Conservation (phyloP, 2,888 invertebrate genomes). For the Latheticus oryzae region DNA sequence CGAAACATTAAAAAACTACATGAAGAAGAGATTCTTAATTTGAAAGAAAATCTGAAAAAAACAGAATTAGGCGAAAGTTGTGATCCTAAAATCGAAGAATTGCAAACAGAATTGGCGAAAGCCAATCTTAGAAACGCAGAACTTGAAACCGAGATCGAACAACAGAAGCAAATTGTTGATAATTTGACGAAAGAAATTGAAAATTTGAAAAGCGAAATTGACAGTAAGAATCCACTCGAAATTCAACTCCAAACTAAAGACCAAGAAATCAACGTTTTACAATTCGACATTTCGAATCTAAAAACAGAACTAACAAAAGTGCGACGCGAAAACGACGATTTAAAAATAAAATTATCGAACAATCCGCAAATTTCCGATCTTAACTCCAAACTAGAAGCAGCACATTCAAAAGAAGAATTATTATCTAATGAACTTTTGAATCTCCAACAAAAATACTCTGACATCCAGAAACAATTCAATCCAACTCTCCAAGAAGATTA, state of each 20-base stretch:
- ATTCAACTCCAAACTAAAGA: conserved; percentile 8
- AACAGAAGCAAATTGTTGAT: too few relatives aligned
- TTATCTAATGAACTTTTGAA: too few relatives aligned
- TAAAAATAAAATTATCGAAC: conserved; percentile 1
- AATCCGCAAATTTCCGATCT: neutral
- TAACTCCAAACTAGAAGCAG: too few relatives aligned
- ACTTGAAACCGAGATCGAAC: conserved; percentile 2
- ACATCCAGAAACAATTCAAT: too few relatives aligned
- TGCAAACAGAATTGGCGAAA: conserved; percentile 3
- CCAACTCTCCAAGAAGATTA: conserved; percentile 65
- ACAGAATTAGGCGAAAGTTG: conserved; percentile 7
- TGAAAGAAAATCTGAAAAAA: conserved; percentile 23
- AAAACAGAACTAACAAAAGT: neutral
- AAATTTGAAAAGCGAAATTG: conserved; percentile 34
- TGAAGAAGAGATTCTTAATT: conserved; percentile 59
- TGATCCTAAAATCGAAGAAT: conserved; percentile 11
- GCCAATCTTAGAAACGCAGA: conserved; percentile 16
- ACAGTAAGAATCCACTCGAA: too few relatives aligned
- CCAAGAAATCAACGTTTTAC: neutral
- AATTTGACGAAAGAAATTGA: conserved; percentile 16
- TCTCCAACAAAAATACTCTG: conserved; percentile 2
- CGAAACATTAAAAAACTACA: conserved; percentile 37
- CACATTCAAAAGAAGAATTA: conserved; percentile 1
- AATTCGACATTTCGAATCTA: neutral
- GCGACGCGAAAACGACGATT: conserved; percentile 1